phyloP scores from a whole-genome alignment of 2,113 vertebrate species.

The Okapia johnstoni region DNA sequence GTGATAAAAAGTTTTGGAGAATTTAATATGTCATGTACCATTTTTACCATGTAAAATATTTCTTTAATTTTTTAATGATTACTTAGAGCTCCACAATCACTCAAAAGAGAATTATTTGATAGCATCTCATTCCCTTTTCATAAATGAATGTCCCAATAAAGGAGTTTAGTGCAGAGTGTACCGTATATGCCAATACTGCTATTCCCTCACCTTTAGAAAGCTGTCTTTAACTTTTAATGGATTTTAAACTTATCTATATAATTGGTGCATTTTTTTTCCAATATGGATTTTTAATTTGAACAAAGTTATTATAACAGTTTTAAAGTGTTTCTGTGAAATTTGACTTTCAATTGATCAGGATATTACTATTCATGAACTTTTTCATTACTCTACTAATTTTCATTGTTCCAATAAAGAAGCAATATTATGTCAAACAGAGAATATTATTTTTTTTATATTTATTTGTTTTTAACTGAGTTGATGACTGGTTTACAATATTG shows the following conservation, averaged over 20 bases:
- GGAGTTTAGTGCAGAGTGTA: neutral
- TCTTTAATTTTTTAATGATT: neutral
- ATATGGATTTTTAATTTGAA: neutral
- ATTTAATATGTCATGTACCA: neutral
- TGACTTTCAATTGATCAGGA: neutral
- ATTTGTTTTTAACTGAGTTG: too few relatives aligned
- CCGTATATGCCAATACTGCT: neutral
- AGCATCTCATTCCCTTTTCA: neutral
- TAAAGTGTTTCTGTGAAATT: neutral
- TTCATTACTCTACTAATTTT: neutral
- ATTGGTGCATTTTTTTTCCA: neutral
- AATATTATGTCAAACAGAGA: neutral
- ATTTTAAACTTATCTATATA: neutral
- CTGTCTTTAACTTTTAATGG: neutral
- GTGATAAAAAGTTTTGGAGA: neutral
- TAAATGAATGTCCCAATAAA: neutral
- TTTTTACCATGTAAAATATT: neutral
- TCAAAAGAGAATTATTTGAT: neutral
- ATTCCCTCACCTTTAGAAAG: neutral
- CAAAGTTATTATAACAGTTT: neutral
- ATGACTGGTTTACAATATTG: too few relatives aligned
- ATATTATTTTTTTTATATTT: too few relatives aligned
- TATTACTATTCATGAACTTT: neutral
- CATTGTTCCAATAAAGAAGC: neutral
- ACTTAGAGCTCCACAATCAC: neutral